phyloP scores from a whole-genome alignment of 2,113 vertebrate genomes.

The Rhinoptilus africanus region DNA sequence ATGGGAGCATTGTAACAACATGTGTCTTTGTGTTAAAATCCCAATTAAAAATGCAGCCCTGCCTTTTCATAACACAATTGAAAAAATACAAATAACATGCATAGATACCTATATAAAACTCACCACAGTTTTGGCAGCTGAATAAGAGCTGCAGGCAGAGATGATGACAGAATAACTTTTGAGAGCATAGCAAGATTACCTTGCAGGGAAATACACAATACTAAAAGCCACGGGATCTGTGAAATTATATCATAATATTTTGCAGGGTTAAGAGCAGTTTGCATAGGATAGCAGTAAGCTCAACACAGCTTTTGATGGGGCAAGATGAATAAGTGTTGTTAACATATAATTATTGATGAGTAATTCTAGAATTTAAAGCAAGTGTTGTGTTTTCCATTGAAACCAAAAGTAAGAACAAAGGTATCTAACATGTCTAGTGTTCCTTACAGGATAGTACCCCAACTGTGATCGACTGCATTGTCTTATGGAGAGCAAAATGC shows the following conservation, averaged over 20 bases:
- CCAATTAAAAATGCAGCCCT: not conserved
- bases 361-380: not conserved
- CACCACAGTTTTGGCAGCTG: not conserved
- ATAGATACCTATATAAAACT: not conserved
- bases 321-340: not conserved
- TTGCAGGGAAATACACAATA: not conserved
- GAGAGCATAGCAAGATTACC: not conserved
- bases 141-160: not conserved
- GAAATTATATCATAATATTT: not conserved
- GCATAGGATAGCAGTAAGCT: not conserved
- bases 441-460: not conserved
- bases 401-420: not conserved
- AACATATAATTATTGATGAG: not conserved
- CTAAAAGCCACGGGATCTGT: not conserved
- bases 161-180: not conserved
- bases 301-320: not conserved
- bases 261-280: not conserved
- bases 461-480: not conserved
- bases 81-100: not conserved
- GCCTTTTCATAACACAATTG: not conserved
- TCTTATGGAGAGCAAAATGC: not conserved
- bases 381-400: not conserved
- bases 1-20: not conserved
- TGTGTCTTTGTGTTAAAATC: not conserved
- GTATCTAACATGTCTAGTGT: not conserved